Evolutionary conservation across 2,113 vertebrate species (phyloP), one percentile per base, ranked within the genome.

Genomic region (Poecile atricapillus): DNA sequence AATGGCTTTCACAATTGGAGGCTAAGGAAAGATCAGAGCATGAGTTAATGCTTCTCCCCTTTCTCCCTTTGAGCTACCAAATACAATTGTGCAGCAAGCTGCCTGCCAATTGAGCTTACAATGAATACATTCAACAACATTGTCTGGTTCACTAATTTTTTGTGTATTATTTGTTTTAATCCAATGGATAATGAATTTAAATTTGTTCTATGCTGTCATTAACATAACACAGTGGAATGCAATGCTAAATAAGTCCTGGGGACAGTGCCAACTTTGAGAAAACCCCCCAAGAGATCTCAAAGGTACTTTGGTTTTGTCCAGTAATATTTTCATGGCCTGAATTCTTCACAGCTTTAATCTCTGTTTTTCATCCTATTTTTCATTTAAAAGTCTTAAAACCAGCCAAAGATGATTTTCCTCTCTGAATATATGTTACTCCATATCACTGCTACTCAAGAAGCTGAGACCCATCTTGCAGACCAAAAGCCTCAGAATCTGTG

Each of bases 11-110:
- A 77, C 87, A 90, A 55, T 30, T 95, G 44, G 71, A 93, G 17
- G 37, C n/a, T 86, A 93, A 94, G 63, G 30, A 85, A 88, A 95
- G 75, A 94, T 95, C 88, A 96, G 93, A 94, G 85, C 50, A 39
- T 41, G 70, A 86, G 46, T 93, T 93, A 93, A 95, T 74, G 43
- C 47, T 91, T 87, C 50, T 85, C 7, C 2, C 8, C 28, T 74
- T 62, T 93, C 71, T 93, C 68, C 39, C 31, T 35, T n/a, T 27
- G 37, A 80, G 74, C 46, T 73, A 93, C 43, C 35, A 88, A 88
- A 74, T 41, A 55, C 33, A 92, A 39, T 31, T 77, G 39, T 60
- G 41, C 24, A 71, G 31, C 39, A 67, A 87, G 35, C 37, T 77
- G 55, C 59, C 85, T 90, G 92, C 64, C 85, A 96, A 33, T 68